phyloP scores from a whole-genome alignment of 2,888 invertebrate genomes.

The Pandemis heparana region DNA sequence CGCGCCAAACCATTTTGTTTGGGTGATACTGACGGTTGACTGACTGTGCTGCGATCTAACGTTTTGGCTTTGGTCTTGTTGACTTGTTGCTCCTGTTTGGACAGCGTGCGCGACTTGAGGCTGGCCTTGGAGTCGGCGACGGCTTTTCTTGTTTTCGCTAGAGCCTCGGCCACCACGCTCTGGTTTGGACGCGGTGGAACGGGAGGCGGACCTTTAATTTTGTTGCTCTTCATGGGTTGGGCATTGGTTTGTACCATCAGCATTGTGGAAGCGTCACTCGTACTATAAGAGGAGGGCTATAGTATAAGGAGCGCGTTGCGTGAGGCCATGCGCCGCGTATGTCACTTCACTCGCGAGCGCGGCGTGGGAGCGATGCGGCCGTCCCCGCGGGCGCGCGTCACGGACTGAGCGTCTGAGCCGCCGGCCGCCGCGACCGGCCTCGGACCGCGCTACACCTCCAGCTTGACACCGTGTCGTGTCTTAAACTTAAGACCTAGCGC shows the following conservation, averaged over 20 bases:
- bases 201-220: conserved; percentile 89
- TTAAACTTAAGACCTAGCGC: conserved; percentile 19
- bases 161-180: conserved; percentile 89
- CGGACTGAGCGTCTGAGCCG: conserved; percentile 59
- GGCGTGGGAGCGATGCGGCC: conserved; percentile 58
- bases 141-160: conserved; percentile 88
- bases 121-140: conserved; percentile 80
- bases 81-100: conserved; percentile 67
- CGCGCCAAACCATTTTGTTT: conserved; percentile 82
- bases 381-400: conserved; percentile 70
- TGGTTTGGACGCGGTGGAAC: conserved; percentile 93
- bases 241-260: conserved; percentile 86
- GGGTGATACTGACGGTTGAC: conserved; percentile 71
- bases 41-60: conserved; percentile 69
- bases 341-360: conserved; percentile 68
- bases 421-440: conserved; percentile 45
- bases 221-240: conserved; percentile 82
- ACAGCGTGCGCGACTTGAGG: conserved; percentile 73
- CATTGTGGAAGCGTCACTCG: conserved; percentile 80
- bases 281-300: conserved; percentile 80
- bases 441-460: conserved; percentile 43
- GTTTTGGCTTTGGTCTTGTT: conserved; percentile 71
- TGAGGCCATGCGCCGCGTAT: conserved; percentile 57
- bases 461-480: conserved; percentile 21
- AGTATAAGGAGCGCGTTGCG: conserved; percentile 79